Percentiles rank a stretch among this genome's conserved stretches.
Conservation (phyloP, 2,797 vertebrate genomes). For the Sarcoramphus papa region DNA sequence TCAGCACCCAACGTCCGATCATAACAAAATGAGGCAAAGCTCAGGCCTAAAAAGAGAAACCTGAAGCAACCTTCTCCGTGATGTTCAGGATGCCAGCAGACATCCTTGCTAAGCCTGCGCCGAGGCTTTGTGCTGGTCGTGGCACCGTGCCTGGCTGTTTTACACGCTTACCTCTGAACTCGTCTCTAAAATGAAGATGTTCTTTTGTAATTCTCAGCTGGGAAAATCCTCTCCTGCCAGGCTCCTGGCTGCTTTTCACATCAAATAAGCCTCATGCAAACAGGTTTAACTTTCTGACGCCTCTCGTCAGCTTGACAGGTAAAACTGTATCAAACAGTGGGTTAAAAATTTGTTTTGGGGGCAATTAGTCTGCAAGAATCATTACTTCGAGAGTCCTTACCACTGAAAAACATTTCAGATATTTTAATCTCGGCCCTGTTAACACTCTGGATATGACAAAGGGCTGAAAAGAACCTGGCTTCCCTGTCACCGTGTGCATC, state of each 20-base stretch:
- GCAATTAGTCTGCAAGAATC: not conserved
- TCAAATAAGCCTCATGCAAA: not conserved
- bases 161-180: not conserved
- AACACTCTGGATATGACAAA: not conserved
- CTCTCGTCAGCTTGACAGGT: not conserved
- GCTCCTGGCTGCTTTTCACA: not conserved
- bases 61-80: not conserved
- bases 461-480: not conserved
- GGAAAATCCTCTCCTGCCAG: not conserved
- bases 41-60: not conserved
- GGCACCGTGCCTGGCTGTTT: not conserved
- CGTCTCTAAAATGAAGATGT: not conserved
- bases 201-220: not conserved
- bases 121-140: not conserved
- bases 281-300: not conserved
- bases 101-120: not conserved
- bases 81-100: not conserved
- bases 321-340: not conserved
- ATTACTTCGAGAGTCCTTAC: not conserved
- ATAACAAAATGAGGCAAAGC: not conserved
- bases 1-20: rapidly evolving
- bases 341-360: not conserved
- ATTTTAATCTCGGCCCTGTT: not conserved
- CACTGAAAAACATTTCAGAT: not conserved
- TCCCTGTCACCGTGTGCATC: not conserved